These are phyloP conservation scores for Trachelus troglodyta DNA, from an alignment of 2,888 invertebrate species.

Conservation along the genomic window DNA sequence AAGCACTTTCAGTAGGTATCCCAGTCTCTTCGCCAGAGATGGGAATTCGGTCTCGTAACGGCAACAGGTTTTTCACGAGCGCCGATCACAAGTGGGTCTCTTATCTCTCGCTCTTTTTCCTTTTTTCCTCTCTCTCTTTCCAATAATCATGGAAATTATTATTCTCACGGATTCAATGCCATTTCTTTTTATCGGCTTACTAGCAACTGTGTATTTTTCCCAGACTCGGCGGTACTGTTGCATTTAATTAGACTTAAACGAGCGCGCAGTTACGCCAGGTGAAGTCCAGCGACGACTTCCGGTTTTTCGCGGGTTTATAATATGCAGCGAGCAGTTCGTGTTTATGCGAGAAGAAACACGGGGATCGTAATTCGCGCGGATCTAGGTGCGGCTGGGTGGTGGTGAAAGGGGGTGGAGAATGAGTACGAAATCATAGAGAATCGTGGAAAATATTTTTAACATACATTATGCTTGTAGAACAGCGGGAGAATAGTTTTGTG, in stretches of 20 bases:
- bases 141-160: background rate
- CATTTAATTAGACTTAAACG: background rate
- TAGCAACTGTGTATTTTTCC: background rate
- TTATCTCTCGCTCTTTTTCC: background rate
- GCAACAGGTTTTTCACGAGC: background rate
- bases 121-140: slow-evolving; percentile 15
- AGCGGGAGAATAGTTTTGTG: background rate
- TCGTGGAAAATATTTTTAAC: background rate
- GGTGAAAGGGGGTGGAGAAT: background rate
- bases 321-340: background rate
- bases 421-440: background rate
- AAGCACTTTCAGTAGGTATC: background rate
- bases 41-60: background rate
- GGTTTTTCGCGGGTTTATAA: background rate
- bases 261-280: background rate
- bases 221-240: background rate
- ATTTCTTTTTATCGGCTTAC: background rate
- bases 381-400: background rate
- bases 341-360: background rate
- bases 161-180: background rate
- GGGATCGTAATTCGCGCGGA: background rate
- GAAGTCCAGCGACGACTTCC: background rate
- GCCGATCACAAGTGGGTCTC: background rate
- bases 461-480: too few species aligned
- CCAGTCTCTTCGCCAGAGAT: background rate